Conservation (phyloP, 2,888 invertebrate species). For the Drosophila phalerata region DNA sequence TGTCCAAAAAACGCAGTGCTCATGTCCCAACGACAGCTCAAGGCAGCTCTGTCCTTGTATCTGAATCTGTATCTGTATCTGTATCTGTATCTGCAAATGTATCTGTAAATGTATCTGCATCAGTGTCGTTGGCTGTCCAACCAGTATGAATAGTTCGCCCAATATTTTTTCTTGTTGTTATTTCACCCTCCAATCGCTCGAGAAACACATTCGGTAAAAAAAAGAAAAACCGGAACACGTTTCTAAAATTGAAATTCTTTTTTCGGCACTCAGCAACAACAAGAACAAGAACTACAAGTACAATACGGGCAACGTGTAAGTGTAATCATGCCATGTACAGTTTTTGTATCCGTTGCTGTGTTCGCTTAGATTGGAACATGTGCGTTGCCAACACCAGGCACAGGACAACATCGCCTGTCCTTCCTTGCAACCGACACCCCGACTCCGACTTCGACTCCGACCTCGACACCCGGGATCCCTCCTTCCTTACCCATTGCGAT, state of each 20-base stretch:
- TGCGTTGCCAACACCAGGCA: constrained; percentile 74
- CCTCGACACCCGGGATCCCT: constrained; percentile 24
- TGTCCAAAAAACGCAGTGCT: constrained; percentile 65
- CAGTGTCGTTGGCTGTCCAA: constrained; percentile 30
- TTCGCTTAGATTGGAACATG: constrained; percentile 77
- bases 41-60: constrained; percentile 65
- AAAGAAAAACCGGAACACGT: constrained; percentile 64
- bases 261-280: constrained; percentile 39
- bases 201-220: constrained; percentile 26
- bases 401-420: constrained; percentile 55
- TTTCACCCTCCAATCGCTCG: constrained; percentile 54
- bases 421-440: constrained; percentile 3
- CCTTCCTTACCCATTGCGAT: constrained; percentile 1
- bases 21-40: constrained; percentile 71
- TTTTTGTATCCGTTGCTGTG: constrained; percentile 63
- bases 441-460: too few species aligned
- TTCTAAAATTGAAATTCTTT: constrained; percentile 78
- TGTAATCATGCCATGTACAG: constrained; percentile 79
- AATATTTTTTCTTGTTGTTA: constrained; percentile 26
- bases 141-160: constrained; percentile 22
- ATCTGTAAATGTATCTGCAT: constrained; percentile 29
- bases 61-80: constrained; percentile 19
- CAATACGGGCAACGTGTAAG: constrained; percentile 46
- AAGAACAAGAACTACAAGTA: constrained; percentile 10
- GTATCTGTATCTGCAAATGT: constrained; percentile 27